Base-by-base conservation (phyloP, 2,797 vertebrate species). In the Cottoperca gobio region DNA sequence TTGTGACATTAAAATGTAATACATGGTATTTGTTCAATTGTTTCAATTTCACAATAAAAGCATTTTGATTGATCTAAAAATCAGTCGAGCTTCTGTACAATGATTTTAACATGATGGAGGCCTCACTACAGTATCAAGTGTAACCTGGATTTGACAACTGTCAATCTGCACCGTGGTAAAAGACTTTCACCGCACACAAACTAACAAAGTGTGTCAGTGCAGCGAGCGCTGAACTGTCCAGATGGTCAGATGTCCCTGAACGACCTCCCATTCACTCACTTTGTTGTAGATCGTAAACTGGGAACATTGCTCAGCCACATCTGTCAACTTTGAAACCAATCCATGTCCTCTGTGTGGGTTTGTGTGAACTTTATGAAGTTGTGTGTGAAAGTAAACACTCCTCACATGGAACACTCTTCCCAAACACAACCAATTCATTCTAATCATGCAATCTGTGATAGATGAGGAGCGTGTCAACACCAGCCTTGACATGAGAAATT, bases 391-490 rank as follows among this genome's bases (percentile, higher is more conserved):
- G 76, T 43, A 82, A 89, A 89, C 72, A 69, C 26, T 66, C 54
- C 23, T 66, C 46, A 69, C 31, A 2, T 35, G 31, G 64, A 64
- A 6, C 9, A 5, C 39, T 55, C n/a, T 63, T 39, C 71, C 53
- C 40, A 78, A 83, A 86, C 74, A 65, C 39, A 8, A n/a, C 35
- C 17, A 1, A 7, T 55, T 78, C 66, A 70, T 28, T 63, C 33
- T 1, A 50, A 48, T 66, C 55, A 42, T 10, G 55, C 67, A 50
- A 54, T 37, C 66, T 35, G 64, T 85, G 83, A 91, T 72, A 50
- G 65, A 90, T 86, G 85, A 79, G 63, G 58, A 84, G 70, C 61
- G 46, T 81, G 90, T 93, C 89, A 91, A 87, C 84, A 91, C 19
- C 52, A 73, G 68, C 68, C 61, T 58, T 66, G 70, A 84, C 78